Conservation (phyloP, 2,888 invertebrate species). For the Sphecodes monilicornis region DNA sequence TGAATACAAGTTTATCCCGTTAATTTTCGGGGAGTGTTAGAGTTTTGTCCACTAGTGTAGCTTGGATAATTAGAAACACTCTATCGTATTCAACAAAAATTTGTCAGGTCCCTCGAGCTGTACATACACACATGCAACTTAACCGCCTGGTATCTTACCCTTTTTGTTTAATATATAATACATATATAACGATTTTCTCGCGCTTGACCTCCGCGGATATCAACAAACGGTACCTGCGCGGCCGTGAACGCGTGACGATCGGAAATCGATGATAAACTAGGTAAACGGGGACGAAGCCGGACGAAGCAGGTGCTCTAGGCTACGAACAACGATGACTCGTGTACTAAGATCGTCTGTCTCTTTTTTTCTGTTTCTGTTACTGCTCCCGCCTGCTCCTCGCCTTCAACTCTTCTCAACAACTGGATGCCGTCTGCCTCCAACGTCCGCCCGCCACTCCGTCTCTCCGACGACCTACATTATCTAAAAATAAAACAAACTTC, state of each 20-base stretch:
- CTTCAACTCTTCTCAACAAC: conserved; percentile 84
- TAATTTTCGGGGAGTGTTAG: too few relatives aligned
- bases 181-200: conserved; percentile 33
- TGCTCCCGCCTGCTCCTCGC: conserved; percentile 84
- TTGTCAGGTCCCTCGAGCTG: conserved; percentile 63
- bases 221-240: conserved; percentile 19
- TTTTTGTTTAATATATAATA: not conserved
- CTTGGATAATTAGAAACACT: not conserved
- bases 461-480: conserved; percentile 81
- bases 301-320: conserved; percentile 66
- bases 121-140: conserved; percentile 61
- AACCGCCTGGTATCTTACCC: conserved; percentile 45
- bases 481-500: conserved; percentile 51
- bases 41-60: not conserved
- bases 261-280: conserved; percentile 43
- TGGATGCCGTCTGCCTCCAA: conserved; percentile 84
- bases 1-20: too few relatives aligned
- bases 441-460: conserved; percentile 84
- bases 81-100: not conserved
- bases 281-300: conserved; percentile 38
- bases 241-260: conserved; percentile 26
- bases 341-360: conserved; percentile 83
- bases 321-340: conserved; percentile 74
- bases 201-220: conserved; percentile 17
- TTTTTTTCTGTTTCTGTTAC: conserved; percentile 84